Evolutionary conservation across 2,888 invertebrate species (phyloP).

Genomic region (Himalopsyche anomala): DNA sequence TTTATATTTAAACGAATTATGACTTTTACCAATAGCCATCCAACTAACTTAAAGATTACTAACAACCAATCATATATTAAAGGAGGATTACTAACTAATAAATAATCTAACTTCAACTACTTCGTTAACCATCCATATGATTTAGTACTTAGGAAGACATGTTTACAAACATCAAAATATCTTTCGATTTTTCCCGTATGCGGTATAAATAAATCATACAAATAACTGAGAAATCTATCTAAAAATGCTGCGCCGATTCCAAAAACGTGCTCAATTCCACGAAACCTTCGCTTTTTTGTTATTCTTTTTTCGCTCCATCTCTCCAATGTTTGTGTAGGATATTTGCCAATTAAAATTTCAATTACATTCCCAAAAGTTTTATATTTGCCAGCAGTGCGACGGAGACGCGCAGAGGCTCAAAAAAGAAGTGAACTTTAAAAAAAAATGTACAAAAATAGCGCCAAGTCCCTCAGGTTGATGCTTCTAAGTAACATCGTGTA

Average conservation of each 20-base stretch:
- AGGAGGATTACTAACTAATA: too few relatives aligned
- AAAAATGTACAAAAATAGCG: constrained; percentile 16
- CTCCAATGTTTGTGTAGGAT: constrained; percentile 32
- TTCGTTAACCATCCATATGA: too few relatives aligned
- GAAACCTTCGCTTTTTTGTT: background rate
- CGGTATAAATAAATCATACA: background rate
- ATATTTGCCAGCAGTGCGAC: background rate
- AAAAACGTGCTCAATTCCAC: background rate
- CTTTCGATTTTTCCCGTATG: too few relatives aligned
- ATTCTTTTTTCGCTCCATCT: constrained; percentile 15
- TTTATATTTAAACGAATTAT: too few relatives aligned
- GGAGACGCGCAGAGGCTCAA: constrained; percentile 7
- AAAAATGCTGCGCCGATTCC: background rate
- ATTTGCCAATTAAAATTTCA: constrained; percentile 61
- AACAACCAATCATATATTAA: too few relatives aligned
- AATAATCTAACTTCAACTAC: too few relatives aligned
- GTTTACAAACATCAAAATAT: too few relatives aligned
- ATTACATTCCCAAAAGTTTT: constrained; percentile 52
- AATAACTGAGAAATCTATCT: background rate
- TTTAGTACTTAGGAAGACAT: too few relatives aligned
- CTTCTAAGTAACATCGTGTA: background rate
- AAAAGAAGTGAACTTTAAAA: constrained; percentile 24
- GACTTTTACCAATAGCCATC: too few relatives aligned
- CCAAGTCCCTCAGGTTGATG: background rate
- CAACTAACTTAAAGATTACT: too few relatives aligned